Evolutionary conservation across 2,797 vertebrate species (phyloP), one percentile per base, ranked within the genome.

Genomic region (Bradypodion ventrale): DNA sequence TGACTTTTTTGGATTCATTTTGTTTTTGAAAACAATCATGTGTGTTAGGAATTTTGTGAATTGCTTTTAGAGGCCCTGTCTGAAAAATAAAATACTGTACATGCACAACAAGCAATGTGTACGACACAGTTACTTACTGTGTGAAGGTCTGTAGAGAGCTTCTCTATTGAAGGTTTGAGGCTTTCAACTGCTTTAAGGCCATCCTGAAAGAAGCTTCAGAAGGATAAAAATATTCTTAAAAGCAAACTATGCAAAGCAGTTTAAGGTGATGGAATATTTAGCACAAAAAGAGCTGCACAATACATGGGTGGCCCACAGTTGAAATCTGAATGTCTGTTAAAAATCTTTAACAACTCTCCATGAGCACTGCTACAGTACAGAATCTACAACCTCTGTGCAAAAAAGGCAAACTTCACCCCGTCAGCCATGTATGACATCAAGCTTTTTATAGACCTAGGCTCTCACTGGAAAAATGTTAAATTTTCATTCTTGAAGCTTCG

Each of bases 131-230:
- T 63, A 89, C 84, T 87, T 89, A 99, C 98, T 52, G 98, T 97
- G 94, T 99, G 98, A 88, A 99, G 96, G 92, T 99, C 98, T 42
- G 98, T 99, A 0, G 98, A 98, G 49, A 99, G 97, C 2, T 96
- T 99, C 91, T 99, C 99, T 56, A 99, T 99, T 78, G 98, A 99
- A 81, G 98, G 98, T 83, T 99, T 99, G 80, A 99, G 97, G 94
- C 97, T 98, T 95, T 99, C 99, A 79, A 99, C 98, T 1, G 98
- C 98, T 96, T 99, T 99, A 86, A 99, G 94, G 1, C 99, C 98
- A 49, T 99, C 99, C 95, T 99, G 99, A 93, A 99, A 99, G 94
- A 99, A 99, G 96, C 99, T 99, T 93, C 1, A 84, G 82, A 68
- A 88, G 80, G 27, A 88, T 78, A 90, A 80, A 82, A 2, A 44